A percentile compares a stretch with the other conserved stretches of the same genome.
phyloP scores from a whole-genome alignment of 2,888 invertebrate species.

The Tigriopus californicus region DNA sequence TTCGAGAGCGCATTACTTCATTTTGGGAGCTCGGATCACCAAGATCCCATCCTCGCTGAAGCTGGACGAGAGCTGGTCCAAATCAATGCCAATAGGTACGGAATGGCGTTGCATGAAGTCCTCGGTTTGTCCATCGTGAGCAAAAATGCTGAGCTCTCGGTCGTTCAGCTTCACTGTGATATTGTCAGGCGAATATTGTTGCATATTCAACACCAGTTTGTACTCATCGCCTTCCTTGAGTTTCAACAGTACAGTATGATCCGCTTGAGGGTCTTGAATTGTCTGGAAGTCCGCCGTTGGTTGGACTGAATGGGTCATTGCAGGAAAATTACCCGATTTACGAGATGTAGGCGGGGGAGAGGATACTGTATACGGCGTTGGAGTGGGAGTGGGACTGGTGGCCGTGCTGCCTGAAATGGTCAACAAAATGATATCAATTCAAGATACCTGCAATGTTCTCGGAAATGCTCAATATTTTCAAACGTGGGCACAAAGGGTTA shows the following conservation, averaged over 20 bases:
- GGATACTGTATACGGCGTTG: conserved; percentile 13
- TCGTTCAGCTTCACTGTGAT: conserved; percentile 14
- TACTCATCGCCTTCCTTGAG: conserved; percentile 16
- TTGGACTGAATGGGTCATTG: conserved; percentile 2
- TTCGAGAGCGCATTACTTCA: not conserved
- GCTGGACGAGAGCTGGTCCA: conserved; percentile 11
- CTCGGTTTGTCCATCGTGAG: conserved; percentile 1
- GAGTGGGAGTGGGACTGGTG: not conserved
- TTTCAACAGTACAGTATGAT: conserved; percentile 10
- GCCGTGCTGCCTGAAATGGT: not conserved
- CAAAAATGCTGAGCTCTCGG: conserved; percentile 9
- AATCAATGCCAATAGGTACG: conserved; percentile 11
- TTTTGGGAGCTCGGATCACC: conserved; percentile 14
- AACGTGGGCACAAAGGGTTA: no score
- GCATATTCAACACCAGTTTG: conserved; percentile 15
- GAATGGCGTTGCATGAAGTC: conserved; percentile 11
- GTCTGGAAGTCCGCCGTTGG: not conserved
- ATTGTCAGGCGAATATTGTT: conserved; percentile 11
- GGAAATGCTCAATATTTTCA: no score
- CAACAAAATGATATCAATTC: no score
- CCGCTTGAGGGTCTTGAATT: not conserved
- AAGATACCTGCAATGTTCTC: no score
- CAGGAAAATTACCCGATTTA: not conserved
- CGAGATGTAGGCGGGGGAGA: conserved; percentile 9
- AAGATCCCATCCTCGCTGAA: conserved; percentile 15